Evolutionary conservation across 1,140 invertebrate species (phyloP).

Genomic region (Orius laevigatus): DNA sequence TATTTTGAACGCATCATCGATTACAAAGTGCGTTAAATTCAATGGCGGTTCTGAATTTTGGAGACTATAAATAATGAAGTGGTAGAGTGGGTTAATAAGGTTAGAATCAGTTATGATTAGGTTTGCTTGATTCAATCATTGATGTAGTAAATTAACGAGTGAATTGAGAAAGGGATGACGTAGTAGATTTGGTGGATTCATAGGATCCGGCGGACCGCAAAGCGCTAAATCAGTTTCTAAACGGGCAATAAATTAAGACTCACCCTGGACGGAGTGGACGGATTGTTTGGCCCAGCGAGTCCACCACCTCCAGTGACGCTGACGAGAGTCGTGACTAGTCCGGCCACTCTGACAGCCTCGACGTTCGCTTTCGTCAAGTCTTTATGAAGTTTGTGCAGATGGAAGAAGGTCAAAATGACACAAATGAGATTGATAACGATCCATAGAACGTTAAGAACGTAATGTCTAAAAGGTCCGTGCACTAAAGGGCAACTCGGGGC

Average conservation of each 20-base stretch:
- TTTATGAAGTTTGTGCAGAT: slow-evolving; percentile 65
- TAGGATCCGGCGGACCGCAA: too few species aligned
- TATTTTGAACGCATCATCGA: too few species aligned
- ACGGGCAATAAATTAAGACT: slow-evolving; percentile 11
- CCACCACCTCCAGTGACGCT: slow-evolving; percentile 40
- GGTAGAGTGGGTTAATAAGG: too few species aligned
- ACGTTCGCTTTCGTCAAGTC: slow-evolving; percentile 63
- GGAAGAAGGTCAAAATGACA: slow-evolving; percentile 67
- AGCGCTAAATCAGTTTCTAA: too few species aligned
- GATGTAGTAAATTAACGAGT: too few species aligned
- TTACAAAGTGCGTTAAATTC: too few species aligned
- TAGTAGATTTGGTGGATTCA: too few species aligned
- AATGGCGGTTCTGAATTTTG: too few species aligned
- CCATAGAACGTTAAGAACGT: slow-evolving; percentile 79
- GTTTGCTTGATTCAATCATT: too few species aligned
- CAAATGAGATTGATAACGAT: slow-evolving; percentile 75
- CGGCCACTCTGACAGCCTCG: slow-evolving; percentile 52
- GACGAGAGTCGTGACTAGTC: slow-evolving; percentile 55
- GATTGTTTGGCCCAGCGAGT: slow-evolving; percentile 7
- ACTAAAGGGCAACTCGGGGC: slow-evolving; percentile 68
- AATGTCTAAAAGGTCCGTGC: slow-evolving; percentile 54
- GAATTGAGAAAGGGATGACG: too few species aligned
- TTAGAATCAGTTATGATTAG: too few species aligned
- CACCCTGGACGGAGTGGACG: slow-evolving; percentile 23
- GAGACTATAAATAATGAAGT: too few species aligned